Base-by-base conservation (phyloP, 2,888 invertebrate genomes). In the Apamea anceps region DNA sequence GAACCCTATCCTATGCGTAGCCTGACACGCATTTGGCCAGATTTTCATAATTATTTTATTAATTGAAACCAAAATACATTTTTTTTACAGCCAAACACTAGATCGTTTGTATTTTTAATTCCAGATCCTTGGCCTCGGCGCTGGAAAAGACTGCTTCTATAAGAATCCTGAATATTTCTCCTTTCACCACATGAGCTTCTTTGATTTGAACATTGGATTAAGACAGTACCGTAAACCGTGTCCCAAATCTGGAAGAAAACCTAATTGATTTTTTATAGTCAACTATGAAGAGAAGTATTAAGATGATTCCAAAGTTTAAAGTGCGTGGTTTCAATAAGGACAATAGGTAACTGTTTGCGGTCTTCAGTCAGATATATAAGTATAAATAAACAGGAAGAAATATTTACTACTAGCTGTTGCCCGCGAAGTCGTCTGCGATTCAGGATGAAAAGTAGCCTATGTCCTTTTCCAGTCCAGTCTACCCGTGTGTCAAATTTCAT, bases 121-220 rank as follows among this genome's bases (percentile, higher is more conserved):
- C 73, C 90, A 96, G 96, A 57, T 85, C 8, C 91, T 96, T 10
- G 96, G 96, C 15, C 91, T 89, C 5, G 91, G 93, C 3, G 95
- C 95, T 8, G 86, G 85, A 42, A 95, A 95, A 82, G 74, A 82
- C 66, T 81, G 85, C 2, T 82, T 21, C 48, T 96, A 96, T 85
- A 87, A 91, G 87, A 94, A 94, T 72, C 95, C 96, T 0, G 96
- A 96, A 85, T 96, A 96, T 85, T 96, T 95, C 79, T 92, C 95
- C 0, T 96, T 76, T 76, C 96, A 96, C 60, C 93, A 96, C 81
- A 96, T 95, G 95, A 89, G 92, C 10, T 96, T 90, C 81, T 96
- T 89, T 82, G 96, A 96, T 75, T 84, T 95, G 78, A 94, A 95
- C 75, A 45, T 93, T 45, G 63, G 82, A 28, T 62, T 96, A 76